Conservation (phyloP, 2,888 invertebrate genomes). For the Sympetrum striolatum region DNA sequence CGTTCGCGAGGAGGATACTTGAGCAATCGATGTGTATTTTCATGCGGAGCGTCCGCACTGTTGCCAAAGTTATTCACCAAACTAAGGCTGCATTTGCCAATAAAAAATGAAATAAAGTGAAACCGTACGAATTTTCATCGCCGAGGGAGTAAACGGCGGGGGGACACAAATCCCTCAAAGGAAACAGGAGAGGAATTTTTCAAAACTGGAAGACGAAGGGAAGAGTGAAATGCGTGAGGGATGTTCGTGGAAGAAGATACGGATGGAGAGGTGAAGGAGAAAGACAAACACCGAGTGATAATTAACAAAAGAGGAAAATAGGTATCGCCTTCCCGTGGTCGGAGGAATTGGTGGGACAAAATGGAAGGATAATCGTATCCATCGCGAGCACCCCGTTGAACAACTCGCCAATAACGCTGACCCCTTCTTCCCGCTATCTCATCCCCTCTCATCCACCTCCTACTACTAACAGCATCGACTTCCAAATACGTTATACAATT, state of each 20-base stretch:
- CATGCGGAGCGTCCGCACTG: not conserved
- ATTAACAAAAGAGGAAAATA: slow-evolving; percentile 6
- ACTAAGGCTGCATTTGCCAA: slow-evolving; percentile 40
- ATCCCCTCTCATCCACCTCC: not conserved
- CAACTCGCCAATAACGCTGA: not conserved
- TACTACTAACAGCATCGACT: slow-evolving; percentile 7
- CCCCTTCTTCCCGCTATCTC: not conserved
- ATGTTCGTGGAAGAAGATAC: not conserved
- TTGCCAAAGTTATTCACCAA: slow-evolving; percentile 4
- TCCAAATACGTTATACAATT: slow-evolving; percentile 32
- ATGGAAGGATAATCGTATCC: not conserved
- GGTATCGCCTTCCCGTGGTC: not conserved
- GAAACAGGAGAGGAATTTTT: not conserved
- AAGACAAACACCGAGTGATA: not conserved
- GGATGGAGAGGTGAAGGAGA: not conserved
- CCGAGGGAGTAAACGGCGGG: not conserved
- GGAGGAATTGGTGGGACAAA: not conserved
- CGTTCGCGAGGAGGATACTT: too few relatives aligned
- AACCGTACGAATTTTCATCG: slow-evolving; percentile 21
- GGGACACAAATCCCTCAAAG: slow-evolving; percentile 12
- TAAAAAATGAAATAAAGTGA: slow-evolving; percentile 42
- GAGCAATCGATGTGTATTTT: not conserved
- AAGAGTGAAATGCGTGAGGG: not conserved
- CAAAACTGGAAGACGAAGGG: not conserved
- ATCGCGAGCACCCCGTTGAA: not conserved